Evolutionary conservation across 2,888 invertebrate genomes (phyloP), one percentile per base, ranked within the genome.

Genomic region (Lasioglossum oenotherae): DNA sequence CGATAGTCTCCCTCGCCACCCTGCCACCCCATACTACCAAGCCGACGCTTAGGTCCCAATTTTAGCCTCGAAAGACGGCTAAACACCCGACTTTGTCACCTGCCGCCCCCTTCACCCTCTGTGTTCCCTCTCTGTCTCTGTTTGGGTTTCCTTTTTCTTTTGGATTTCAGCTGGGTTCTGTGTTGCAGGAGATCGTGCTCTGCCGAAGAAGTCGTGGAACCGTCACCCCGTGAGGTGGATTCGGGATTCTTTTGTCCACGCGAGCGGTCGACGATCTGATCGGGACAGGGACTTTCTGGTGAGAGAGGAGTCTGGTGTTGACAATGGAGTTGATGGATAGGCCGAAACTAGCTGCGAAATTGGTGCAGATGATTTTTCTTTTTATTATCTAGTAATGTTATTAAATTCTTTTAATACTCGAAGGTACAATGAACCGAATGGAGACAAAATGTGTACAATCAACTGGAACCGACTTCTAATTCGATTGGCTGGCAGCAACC

Each of bases 31-130:
- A 81, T 81, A 74, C 84, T 41, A 86, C 84, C 87, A 80, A 83
- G 84, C 81, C 84, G 75, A 86, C 89, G 85, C 83, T 85, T 89
- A 74, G 88, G 83, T 87, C 90, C 91, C 92, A 92, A 93, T 93
- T 93, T 93, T 91, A 90, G 87, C 85, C 88, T 88, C 84, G 81
- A 83, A 90, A 89, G 89, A 91, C 85, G 89, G 87, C 91, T 92
- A 92, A 93, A 92, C 89, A 90, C 88, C 86, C 92, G 92, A 93
- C 92, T 92, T 93, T 93, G 93, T 94, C 94, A 94, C 94, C 93
- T 93, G 92, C 91, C 84, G 80, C 64, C 76, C 83, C 85, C 85
- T 85, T 86, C 72, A 83, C 81, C 84, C 87, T 81, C 80, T 69
- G 19, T 41, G 14, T 35, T 38, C 23, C 19, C n/a, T 38, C 19